phyloP scores from a whole-genome alignment of 2,113 vertebrate species.

The Mustelus asterias region DNA sequence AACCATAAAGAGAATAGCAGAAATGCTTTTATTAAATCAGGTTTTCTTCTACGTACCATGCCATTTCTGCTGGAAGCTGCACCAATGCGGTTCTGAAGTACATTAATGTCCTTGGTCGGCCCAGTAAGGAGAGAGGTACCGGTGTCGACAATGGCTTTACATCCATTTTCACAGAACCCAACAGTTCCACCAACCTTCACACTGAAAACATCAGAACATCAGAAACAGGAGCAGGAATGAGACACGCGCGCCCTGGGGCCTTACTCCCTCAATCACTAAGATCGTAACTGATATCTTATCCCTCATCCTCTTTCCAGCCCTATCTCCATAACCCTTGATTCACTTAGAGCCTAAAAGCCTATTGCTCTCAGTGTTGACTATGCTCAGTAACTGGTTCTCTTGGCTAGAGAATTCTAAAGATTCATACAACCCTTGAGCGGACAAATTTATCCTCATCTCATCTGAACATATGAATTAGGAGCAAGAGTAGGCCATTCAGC shows the following conservation, averaged over 20 bases:
- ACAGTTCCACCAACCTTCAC: conserved; percentile 48
- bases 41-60: conserved; percentile 44
- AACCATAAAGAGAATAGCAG: not conserved
- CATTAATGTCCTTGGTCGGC: conserved; percentile 48
- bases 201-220: conserved; percentile 43
- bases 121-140: conserved; percentile 59
- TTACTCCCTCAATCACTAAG: not conserved
- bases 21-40: not conserved
- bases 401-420: not conserved
- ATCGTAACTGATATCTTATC: not conserved
- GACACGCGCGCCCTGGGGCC: not conserved
- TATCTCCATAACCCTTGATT: not conserved
- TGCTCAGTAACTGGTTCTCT: not conserved
- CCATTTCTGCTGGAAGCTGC: conserved; percentile 46
- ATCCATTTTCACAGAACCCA: conserved; percentile 51
- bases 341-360: not conserved
- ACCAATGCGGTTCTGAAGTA: conserved; percentile 52
- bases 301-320: not conserved
- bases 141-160: conserved; percentile 68
- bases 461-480: no score
- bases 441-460: not conserved
- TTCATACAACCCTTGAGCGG: not conserved
- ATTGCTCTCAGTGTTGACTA: not conserved
- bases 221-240: not conserved
- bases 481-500: no score